A percentile compares a stretch with the other conserved stretches of the same genome.
Conservation (phyloP, 2,797 vertebrate genomes). For the Picus viridis region DNA sequence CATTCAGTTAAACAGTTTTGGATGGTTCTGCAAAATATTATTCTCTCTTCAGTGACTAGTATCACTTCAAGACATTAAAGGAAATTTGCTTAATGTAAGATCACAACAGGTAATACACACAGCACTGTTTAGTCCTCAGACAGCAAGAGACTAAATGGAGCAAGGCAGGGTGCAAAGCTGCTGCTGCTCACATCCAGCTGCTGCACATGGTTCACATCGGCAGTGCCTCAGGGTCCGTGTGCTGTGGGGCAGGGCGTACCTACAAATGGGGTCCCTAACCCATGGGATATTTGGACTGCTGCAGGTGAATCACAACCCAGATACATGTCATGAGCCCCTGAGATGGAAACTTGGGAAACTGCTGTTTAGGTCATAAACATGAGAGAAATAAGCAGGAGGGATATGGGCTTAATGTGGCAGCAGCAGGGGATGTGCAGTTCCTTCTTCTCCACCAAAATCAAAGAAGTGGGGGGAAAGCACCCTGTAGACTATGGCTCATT, state of each 20-base stretch:
- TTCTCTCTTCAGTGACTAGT: neutral
- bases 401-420: neutral
- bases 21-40: neutral
- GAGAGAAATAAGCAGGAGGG: neutral
- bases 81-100: neutral
- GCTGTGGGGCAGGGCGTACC: neutral
- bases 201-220: neutral
- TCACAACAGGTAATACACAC: neutral
- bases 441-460: neutral
- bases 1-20: neutral
- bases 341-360: neutral
- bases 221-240: neutral
- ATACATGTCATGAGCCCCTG: rapidly evolving
- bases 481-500: neutral
- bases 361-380: neutral
- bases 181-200: neutral
- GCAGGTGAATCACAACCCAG: neutral
- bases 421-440: neutral
- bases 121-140: neutral
- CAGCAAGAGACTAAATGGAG: neutral
- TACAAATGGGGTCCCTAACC: neutral
- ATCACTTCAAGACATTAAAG: neutral
- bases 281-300: rapidly evolving
- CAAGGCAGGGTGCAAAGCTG: neutral
- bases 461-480: neutral